phyloP scores from a whole-genome alignment of 2,888 invertebrate genomes.

The Plutella xylostella region DNA sequence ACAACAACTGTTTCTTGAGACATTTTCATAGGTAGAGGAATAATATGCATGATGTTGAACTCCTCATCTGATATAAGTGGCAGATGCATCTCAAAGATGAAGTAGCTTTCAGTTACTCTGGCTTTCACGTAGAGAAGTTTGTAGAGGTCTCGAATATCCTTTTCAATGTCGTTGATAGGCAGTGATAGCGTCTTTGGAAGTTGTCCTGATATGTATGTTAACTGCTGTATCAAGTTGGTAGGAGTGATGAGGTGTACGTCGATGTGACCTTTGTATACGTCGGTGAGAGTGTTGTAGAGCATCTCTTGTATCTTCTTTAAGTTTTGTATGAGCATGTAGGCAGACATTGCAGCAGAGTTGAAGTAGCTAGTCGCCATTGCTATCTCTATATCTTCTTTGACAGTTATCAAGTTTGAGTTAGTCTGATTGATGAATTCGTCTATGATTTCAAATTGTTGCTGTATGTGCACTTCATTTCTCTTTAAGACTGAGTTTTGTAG shows the following conservation, averaged over 20 bases:
- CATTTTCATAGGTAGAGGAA: conserved; percentile 11
- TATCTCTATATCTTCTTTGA: not conserved
- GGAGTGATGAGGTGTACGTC: conserved; percentile 18
- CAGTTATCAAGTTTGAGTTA: not conserved
- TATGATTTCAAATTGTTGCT: not conserved
- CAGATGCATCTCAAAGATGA: conserved; percentile 12
- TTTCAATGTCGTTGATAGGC: conserved; percentile 14
- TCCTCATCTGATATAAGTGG: conserved; percentile 12
- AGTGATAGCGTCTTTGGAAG: conserved; percentile 15
- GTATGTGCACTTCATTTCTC: not conserved
- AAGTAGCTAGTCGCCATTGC: conserved; percentile 10
- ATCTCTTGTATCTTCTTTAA: conserved; percentile 14
- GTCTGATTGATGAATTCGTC: conserved; percentile 8
- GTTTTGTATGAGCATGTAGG: conserved; percentile 6
- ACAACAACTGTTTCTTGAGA: not conserved
- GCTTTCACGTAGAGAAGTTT: conserved; percentile 17
- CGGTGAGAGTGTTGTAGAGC: conserved; percentile 17
- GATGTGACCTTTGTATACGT: conserved; percentile 18
- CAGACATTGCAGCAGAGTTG: conserved; percentile 10
- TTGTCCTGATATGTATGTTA: conserved; percentile 13
- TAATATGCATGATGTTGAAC: conserved; percentile 7
- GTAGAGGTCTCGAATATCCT: conserved; percentile 17
- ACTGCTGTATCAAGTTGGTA: conserved; percentile 12
- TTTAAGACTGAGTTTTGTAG: not conserved
- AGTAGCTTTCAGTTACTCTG: conserved; percentile 13